phyloP scores from a whole-genome alignment of 2,113 vertebrate species.

The Ancistrus triradiatus region DNA sequence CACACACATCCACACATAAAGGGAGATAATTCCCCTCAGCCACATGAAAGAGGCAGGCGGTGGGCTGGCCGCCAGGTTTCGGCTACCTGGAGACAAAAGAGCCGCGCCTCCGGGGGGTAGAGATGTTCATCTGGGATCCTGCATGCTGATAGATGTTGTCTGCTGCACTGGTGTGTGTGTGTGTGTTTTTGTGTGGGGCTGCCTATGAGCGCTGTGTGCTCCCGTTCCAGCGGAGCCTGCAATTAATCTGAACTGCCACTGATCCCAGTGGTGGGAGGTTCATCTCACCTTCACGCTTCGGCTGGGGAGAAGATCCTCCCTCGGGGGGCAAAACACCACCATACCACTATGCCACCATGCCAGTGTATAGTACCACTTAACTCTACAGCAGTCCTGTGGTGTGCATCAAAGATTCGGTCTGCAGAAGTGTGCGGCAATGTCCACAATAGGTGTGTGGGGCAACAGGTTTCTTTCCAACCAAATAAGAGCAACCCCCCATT shows the following conservation, averaged over 20 bases:
- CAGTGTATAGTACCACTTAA: too few species aligned
- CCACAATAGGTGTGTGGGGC: too few species aligned
- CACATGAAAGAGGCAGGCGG: constrained; percentile 77
- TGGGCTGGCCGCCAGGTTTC: constrained; percentile 67
- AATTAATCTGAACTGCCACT: constrained; percentile 75
- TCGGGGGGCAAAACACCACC: constrained; percentile 5
- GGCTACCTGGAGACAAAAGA: constrained; percentile 71
- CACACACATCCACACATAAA: constrained; percentile 47
- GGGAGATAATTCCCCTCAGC: constrained; percentile 67
- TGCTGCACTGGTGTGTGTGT: constrained; percentile 44
- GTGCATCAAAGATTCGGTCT: too few species aligned
- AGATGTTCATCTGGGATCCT: constrained; percentile 72
- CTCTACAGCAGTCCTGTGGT: not conserved
- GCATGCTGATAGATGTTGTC: constrained; percentile 74
- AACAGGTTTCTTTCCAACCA: too few species aligned
- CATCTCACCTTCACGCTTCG: constrained; percentile 45
- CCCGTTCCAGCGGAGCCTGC: constrained; percentile 66
- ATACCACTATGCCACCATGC: not conserved
- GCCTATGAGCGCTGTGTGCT: constrained; percentile 39
- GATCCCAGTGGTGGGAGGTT: constrained; percentile 54
- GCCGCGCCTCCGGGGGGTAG: constrained; percentile 70
- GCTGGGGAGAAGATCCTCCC: constrained; percentile 47
- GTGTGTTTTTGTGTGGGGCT: too few species aligned
- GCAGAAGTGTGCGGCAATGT: too few species aligned
- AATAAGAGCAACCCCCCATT: too few species aligned